Conservation (phyloP, 2,797 vertebrate genomes). For the Arctocebus calabarensis region DNA sequence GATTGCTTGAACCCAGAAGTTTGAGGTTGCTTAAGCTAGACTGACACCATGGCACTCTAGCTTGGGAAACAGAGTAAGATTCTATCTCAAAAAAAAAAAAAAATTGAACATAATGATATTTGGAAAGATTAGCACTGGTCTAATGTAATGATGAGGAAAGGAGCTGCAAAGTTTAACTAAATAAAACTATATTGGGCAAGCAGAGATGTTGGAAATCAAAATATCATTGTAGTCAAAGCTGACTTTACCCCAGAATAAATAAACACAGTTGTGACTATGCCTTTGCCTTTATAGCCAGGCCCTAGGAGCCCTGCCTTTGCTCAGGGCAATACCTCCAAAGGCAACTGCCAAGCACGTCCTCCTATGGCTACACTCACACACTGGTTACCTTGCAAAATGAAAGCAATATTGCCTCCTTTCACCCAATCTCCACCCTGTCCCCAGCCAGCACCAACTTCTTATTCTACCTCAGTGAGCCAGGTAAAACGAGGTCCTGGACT, state of each 20-base stretch:
- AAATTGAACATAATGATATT: not conserved
- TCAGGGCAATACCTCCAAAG: not conserved
- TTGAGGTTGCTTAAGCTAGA: too few relatives aligned
- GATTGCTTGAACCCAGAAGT: too few relatives aligned
- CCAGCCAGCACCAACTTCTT: not conserved
- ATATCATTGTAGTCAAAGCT: not conserved
- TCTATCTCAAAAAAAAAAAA: not conserved
- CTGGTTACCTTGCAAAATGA: not conserved
- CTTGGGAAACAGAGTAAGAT: too few relatives aligned
- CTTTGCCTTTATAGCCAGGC: not conserved
- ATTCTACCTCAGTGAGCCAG: not conserved
- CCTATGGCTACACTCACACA: not conserved
- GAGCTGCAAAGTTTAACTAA: not conserved
- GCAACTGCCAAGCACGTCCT: not conserved
- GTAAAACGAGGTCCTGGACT: not conserved
- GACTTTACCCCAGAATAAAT: not conserved
- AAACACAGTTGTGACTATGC: not conserved
- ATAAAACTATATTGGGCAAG: not conserved
- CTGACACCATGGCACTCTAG: too few relatives aligned
- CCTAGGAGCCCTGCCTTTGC: not conserved
- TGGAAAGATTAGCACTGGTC: not conserved
- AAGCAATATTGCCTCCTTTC: not conserved
- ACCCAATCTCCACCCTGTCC: not conserved
- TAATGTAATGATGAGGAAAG: not conserved
- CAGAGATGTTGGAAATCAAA: slow-evolving; percentile 48